Percentiles rank a stretch among this genome's conserved stretches.
These are phyloP conservation scores for Tipula unca DNA, from an alignment of 2,888 invertebrate genomes.

Conservation along the genomic window DNA sequence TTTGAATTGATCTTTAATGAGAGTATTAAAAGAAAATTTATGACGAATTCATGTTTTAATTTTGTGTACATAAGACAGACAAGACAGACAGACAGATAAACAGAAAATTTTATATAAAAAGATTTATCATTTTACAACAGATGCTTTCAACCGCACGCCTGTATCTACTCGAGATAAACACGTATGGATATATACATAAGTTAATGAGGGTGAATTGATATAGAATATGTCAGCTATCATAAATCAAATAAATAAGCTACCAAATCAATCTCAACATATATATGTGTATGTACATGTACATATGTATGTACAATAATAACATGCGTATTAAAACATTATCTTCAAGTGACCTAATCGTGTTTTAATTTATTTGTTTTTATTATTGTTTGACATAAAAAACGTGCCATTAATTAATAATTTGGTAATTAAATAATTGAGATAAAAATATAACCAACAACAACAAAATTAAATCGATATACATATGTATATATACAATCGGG, in stretches of 20 bases:
- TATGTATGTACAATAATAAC: not conserved
- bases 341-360: not conserved
- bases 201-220: not conserved
- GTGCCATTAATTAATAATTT: conserved; percentile 2
- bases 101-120: too few relatives aligned
- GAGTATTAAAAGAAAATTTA: not conserved
- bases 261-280: not conserved
- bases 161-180: not conserved
- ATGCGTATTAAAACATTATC: not conserved
- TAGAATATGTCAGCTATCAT: not conserved
- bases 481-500: not conserved
- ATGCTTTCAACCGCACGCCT: not conserved
- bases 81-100: not conserved
- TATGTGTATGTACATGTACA: not conserved
- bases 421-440: conserved; percentile 4
- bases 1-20: conserved; percentile 8
- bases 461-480: not conserved
- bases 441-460: not conserved
- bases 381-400: not conserved
- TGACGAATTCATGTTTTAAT: not conserved
- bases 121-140: not conserved
- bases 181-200: not conserved
- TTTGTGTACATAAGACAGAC: not conserved
- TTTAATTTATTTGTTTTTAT: not conserved
- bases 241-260: not conserved